These are phyloP conservation scores for Eunapius fragilis DNA, from an alignment of 37 sponge, comb jelly and placozoan genomes.

Conservation along the genomic window DNA sequence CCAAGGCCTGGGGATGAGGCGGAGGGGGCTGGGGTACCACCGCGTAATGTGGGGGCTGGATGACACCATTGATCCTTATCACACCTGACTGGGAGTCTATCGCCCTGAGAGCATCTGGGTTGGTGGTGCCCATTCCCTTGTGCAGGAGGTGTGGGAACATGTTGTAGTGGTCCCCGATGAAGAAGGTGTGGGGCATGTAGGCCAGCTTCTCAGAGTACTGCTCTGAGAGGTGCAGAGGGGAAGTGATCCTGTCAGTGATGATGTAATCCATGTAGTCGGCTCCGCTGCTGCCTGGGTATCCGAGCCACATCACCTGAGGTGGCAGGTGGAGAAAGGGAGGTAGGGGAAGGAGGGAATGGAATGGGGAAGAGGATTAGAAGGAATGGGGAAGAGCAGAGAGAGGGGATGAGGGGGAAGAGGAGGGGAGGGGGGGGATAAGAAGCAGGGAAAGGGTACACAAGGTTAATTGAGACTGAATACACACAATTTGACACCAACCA, in stretches of 20 bases:
- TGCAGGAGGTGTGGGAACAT: constrained; percentile 98
- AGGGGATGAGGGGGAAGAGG: too few relatives aligned
- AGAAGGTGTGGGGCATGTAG: constrained; percentile 97
- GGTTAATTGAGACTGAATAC: too few relatives aligned
- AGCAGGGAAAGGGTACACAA: too few relatives aligned
- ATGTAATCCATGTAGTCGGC: constrained; percentile 99
- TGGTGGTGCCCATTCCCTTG: constrained; percentile 69
- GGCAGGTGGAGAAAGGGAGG: too few relatives aligned
- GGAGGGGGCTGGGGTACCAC: constrained; percentile 16
- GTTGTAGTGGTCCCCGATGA: constrained; percentile 95
- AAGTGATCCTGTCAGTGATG: constrained; percentile 91
- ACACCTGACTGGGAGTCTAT: constrained; percentile 88
- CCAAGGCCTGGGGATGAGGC: not conserved
- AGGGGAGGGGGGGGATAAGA: too few relatives aligned
- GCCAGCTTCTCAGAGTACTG: constrained; percentile 98
- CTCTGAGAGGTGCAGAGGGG: constrained; percentile 83
- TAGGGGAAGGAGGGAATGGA: too few relatives aligned
- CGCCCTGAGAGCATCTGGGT: constrained; percentile 49
- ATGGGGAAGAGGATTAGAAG: too few relatives aligned
- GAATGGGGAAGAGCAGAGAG: too few relatives aligned
- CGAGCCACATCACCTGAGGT: constrained; percentile 97
- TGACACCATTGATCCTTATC: constrained; percentile 55
- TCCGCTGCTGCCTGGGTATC: constrained; percentile 98
- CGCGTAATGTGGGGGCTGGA: constrained; percentile 68
- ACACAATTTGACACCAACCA: too few relatives aligned